Evolutionary conservation across 2,113 vertebrate species (phyloP).

Genomic region (Siniperca knerii): DNA sequence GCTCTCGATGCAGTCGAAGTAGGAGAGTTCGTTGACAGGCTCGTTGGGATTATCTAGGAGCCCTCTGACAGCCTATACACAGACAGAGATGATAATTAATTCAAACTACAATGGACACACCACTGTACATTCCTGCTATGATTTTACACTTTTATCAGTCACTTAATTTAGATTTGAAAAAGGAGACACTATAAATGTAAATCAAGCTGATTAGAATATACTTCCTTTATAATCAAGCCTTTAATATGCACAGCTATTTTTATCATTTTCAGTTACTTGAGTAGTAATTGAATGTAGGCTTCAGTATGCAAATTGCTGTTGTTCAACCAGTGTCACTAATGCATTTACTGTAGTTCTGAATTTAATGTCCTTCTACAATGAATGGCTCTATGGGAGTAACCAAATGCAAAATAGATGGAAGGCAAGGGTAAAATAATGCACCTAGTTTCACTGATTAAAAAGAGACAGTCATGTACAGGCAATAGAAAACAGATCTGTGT

Average conservation of each 20-base stretch:
- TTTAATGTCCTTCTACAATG: slow-evolving; percentile 14
- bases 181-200: slow-evolving; percentile 31
- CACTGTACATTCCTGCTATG: slow-evolving; percentile 6
- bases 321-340: slow-evolving; percentile 8
- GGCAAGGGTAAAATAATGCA: slow-evolving; percentile 1
- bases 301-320: slow-evolving; percentile 27
- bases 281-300: background rate
- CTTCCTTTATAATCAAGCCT: background rate
- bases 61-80: slow-evolving; percentile 92
- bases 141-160: slow-evolving; percentile 24
- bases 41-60: slow-evolving; percentile 97
- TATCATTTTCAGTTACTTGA: slow-evolving; percentile 20
- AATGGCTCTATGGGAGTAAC: slow-evolving; percentile 4
- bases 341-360: background rate
- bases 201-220: slow-evolving; percentile 17
- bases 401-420: slow-evolving; percentile 25
- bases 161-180: slow-evolving; percentile 26
- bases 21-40: slow-evolving; percentile 96
- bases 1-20: slow-evolving; percentile 98
- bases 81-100: slow-evolving; percentile 29
- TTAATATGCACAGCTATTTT: slow-evolving; percentile 20
- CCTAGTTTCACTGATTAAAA: background rate
- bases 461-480: slow-evolving; percentile 19
- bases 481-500: slow-evolving; percentile 15
- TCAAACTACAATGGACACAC: slow-evolving; percentile 2